A percentile compares a stretch with the other conserved stretches of the same genome.
Evolutionary conservation across 2,797 vertebrate genomes (phyloP).

Genomic region (Etheostoma nigrum): DNA sequence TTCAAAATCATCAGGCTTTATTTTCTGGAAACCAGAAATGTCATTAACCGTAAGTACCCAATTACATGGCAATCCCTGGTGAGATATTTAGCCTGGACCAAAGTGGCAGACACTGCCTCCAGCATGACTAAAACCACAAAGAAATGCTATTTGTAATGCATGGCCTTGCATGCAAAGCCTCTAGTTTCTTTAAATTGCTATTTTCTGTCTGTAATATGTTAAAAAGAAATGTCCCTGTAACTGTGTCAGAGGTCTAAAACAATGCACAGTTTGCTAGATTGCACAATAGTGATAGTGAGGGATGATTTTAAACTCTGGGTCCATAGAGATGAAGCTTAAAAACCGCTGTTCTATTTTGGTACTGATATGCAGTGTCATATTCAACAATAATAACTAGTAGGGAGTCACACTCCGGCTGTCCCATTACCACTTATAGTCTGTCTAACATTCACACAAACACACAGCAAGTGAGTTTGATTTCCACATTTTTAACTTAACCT

Average conservation of each 20-base stretch:
- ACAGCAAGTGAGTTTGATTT: constrained; percentile 14
- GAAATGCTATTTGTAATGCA: no score
- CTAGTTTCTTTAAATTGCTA: not conserved
- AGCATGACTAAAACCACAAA: no score
- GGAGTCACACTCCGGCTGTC: constrained; percentile 44
- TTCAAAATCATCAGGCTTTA: not conserved
- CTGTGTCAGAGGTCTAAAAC: constrained; percentile 17
- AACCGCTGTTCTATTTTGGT: constrained; percentile 35
- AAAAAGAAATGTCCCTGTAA: not conserved
- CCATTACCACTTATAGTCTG: not conserved
- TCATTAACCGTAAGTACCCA: no score
- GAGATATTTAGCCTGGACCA: not conserved
- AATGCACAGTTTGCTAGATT: constrained; percentile 17
- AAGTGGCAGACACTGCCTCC: not conserved
- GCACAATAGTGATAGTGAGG: constrained; percentile 48
- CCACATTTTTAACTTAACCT: constrained; percentile 15
- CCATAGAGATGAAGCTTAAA: constrained; percentile 51
- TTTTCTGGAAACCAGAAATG: not conserved
- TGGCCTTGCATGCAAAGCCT: not conserved
- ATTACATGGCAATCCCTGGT: not conserved
- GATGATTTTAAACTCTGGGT: constrained; percentile 40
- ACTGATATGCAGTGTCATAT: constrained; percentile 44
- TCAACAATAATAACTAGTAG: constrained; percentile 38
- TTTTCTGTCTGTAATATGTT: not conserved
- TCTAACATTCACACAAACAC: constrained; percentile 22